Percentiles rank a stretch among this genome's conserved stretches.
Evolutionary conservation across 1,140 invertebrate species (phyloP).

Genomic region (Cydia splendana): DNA sequence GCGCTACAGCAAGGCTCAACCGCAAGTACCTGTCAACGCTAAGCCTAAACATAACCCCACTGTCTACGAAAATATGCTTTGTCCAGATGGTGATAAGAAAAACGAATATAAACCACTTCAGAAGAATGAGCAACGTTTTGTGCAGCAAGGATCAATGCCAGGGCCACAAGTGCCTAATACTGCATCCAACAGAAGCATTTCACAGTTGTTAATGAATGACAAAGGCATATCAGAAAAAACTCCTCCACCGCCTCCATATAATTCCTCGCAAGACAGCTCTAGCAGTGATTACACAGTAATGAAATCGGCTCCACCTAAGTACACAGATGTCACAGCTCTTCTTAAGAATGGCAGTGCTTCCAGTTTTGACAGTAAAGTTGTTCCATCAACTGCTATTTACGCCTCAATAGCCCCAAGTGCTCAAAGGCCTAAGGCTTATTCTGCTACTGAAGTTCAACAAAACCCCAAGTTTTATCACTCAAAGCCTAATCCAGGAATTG

Average conservation of each 20-base stretch:
- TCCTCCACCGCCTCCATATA: constrained; percentile 65
- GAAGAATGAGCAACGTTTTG: constrained; percentile 63
- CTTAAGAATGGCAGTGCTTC: constrained; percentile 68
- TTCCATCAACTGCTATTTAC: constrained; percentile 78
- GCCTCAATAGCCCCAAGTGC: constrained; percentile 79
- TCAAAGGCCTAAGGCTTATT: constrained; percentile 77
- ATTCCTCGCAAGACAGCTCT: constrained; percentile 54
- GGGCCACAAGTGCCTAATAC: constrained; percentile 72
- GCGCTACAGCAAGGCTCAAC: constrained; percentile 83
- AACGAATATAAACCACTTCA: constrained; percentile 59
- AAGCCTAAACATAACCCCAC: constrained; percentile 69
- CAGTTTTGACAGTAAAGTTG: constrained; percentile 73
- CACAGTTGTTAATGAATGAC: constrained; percentile 56
- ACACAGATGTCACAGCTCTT: constrained; percentile 69
- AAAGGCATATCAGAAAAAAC: constrained; percentile 64
- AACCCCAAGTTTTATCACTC: constrained; percentile 76
- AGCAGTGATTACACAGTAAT: constrained; percentile 71
- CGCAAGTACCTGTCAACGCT: constrained; percentile 84
- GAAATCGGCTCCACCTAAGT: constrained; percentile 74
- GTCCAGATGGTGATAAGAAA: constrained; percentile 68
- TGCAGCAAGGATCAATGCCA: constrained; percentile 68
- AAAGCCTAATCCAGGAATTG: constrained; percentile 64
- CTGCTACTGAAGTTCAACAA: constrained; percentile 75
- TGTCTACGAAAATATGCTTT: constrained; percentile 75
- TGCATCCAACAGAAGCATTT: constrained; percentile 55